Evolutionary conservation across 35 echinoderm and acorn worm species (phyloP), one percentile per base, ranked within the genome.

Genomic region (Apostichopus japonicus): DNA sequence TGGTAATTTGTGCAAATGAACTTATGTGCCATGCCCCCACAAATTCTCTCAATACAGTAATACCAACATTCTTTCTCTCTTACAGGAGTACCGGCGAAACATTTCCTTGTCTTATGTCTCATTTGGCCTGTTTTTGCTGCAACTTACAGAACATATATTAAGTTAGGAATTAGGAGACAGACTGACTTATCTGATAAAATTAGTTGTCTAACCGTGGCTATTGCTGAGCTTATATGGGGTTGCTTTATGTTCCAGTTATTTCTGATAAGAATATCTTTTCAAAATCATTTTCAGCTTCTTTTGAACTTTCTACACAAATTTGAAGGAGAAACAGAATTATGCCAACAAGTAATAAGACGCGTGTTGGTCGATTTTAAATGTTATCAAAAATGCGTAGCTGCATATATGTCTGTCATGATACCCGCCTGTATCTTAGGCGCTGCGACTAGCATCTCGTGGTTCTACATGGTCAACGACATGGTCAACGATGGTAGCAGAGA

Each of bases 121-220:
- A 24, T 87, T 62, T 87, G 86, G 86, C 86, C 86, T 8, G 58
- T 87, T 10, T 87, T 56, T 23, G 54, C 54, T n/a, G 54, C 86
- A 8, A 87, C 86, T 16, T 87, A 87, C 86, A 87, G 86, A 51
- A 24, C 86, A 11, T 87, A 87, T 53, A 87, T 87, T 13, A 87
- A 56, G 54, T 5, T 87, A 5, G 56, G 24, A n/a, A 5, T 87
- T 6, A 87, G 67, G 86, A n/a, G 86, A 6, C 24, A 87, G 24
- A 9, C 24, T 17, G 63, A 16, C 17, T 57, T 71, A 14, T 7
- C 56, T 8, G 14, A 87, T 14, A 19, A 62, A 7, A 17, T 87
- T 14, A 87, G 58, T 15, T 65, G 55, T 24, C 10, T 65, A 0
- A 87, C 56, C 6, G 86, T 87, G 9, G 86, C 54, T 10, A 65